Evolutionary conservation across 2,797 vertebrate species (phyloP), one percentile per base, ranked within the genome.

Genomic region (Sphenodon punctatus): DNA sequence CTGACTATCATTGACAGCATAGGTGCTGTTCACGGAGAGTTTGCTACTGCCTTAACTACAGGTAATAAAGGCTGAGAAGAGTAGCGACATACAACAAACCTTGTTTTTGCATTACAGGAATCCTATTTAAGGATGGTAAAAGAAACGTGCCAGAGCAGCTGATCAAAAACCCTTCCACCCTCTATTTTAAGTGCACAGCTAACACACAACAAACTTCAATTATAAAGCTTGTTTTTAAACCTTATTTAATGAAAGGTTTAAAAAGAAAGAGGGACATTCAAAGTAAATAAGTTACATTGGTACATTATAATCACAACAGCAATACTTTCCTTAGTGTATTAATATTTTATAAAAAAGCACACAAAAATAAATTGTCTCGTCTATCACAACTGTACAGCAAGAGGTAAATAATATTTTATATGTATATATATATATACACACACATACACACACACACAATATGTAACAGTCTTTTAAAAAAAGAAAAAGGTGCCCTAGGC

Each of bases 201-300:
- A 61, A 61, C 67, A 79, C 10, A 59, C 65, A 78, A 80, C 41
- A 84, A 16, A 32, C 20, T 78, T 82, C 81, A 30, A 48, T 75
- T 88, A 43, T 45, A 63, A 80, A 84, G 38, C 27, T 69, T 9
- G 15, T 91, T 94, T 95, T 95, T 89, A 87, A 95, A 94, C 94
- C 94, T 96, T 95, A 91, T 96, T 96, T 96, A 96, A 96, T 96
- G 95, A 96, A 96, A 96, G 94, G 94, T 85, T 63, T 94, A 91
- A 91, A 92, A 93, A 94, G 95, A 94, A 95, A 96, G 91, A 94
- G 90, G 87, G 90, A 94, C 95, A 95, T 95, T 93, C 91, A 91
- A 95, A 93, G 96, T 96, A 96, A 96, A 96, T 96, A 96, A 96
- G 95, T 96, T 96, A 96, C 95, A 95, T 93, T 81, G 88, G 94